Evolutionary conservation across 1,140 invertebrate genomes (phyloP), one percentile per base, ranked within the genome.

Genomic region (Pachypsylla venusta): DNA sequence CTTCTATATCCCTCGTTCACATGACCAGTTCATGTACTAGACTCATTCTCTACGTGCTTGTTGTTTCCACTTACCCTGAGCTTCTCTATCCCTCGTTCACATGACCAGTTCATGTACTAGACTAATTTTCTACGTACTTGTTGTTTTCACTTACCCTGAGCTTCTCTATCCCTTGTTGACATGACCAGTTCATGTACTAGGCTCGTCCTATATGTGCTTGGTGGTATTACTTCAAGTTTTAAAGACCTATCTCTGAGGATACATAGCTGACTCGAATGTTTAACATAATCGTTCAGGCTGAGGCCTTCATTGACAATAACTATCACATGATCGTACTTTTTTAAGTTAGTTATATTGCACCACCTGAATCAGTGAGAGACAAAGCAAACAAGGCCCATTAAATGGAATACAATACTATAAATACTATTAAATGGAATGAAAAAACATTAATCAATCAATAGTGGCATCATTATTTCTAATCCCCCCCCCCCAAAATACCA

Each of bases 261-360:
- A 27, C 73, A 64, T 66, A 89, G 83, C 24, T 75, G 66, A 40
- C 77, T 77, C 66, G 81, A 75, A 67, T 85, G 74, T n/a, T 76
- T 72, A 55, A 79, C 64, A 70, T 81, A 90, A 65, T 92, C 81
- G 63, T 80, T 76, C 1, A 84, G 69, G 20, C 85, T 84, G 1
- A 91, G 62, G 30, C 84, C 85, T 73, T 93, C 86, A 20, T 93
- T 63, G 7, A 92, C 77, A 5, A 93, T 67, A 20, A 88, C 78
- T 2, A 84, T 77, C 16, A 83, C 83, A 66, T 85, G 81, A 16
- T 74, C 71, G 14, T 93, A 73, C 65, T 76, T 79, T 55, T 77
- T 78, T 62, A 77, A 79, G 70, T 86, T 87, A 54, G 89, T 81
- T 14, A 92, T 69, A 16, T 75, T 71, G 75, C 88, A 92, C 90